phyloP scores from a whole-genome alignment of 2,797 vertebrate genomes.

The Sarcophilus harrisii region DNA sequence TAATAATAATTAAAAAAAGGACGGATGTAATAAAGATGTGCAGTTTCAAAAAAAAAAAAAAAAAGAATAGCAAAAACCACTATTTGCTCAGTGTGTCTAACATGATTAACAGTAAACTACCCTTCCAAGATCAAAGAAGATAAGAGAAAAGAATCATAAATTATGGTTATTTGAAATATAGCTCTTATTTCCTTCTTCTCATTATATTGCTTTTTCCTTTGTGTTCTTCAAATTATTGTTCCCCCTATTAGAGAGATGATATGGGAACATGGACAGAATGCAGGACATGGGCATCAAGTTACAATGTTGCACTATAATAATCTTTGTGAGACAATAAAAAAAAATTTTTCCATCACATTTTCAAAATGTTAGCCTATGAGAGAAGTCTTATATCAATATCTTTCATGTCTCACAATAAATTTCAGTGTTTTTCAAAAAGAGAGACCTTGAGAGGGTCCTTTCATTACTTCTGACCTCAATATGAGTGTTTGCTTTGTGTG shows the following conservation, averaged over 20 bases:
- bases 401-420: background rate
- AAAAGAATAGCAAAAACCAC: background rate
- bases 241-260: background rate
- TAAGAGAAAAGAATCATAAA: background rate
- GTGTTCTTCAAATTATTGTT: background rate
- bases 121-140: background rate
- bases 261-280: background rate
- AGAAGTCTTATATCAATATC: background rate
- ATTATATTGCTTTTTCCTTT: background rate
- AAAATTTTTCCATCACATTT: slow-evolving; percentile 28
- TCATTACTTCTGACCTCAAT: background rate
- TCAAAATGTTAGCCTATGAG: background rate
- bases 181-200: background rate
- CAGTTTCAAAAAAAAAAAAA: too few relatives aligned
- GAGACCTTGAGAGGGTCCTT: background rate
- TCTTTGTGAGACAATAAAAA: background rate
- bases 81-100: background rate
- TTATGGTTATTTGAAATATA: background rate
- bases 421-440: background rate
- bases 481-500: background rate
- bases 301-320: background rate
- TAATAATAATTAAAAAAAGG: too few relatives aligned
- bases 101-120: background rate
- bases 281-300: background rate
- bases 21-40: too few relatives aligned